phyloP scores from a whole-genome alignment of 2,888 invertebrate genomes.

The Plemyria rubiginata region DNA sequence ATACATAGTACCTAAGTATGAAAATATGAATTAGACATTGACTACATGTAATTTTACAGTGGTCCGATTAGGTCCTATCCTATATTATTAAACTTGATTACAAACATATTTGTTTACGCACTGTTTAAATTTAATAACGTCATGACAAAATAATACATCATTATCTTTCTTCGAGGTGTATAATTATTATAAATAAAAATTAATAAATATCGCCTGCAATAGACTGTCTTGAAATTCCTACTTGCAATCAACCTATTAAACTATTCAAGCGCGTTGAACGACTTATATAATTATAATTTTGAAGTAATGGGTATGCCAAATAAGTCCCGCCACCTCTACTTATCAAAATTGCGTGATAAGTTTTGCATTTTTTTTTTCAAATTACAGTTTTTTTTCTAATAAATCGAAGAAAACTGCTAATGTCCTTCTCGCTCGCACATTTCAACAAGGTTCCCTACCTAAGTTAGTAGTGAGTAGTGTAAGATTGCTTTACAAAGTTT shows the following conservation, averaged over 20 bases:
- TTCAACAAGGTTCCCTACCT: too few species aligned
- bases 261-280: constrained; percentile 16
- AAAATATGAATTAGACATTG: too few species aligned
- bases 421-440: too few species aligned
- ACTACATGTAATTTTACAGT: too few species aligned
- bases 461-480: too few species aligned
- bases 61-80: too few species aligned
- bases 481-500: too few species aligned
- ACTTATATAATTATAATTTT: constrained; percentile 2
- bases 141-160: constrained; percentile 13
- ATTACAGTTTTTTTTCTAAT: too few species aligned
- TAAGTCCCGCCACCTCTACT: not conserved
- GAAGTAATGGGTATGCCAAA: not conserved
- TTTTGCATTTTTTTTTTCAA: too few species aligned
- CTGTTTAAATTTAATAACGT: constrained; percentile 15
- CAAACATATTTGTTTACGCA: constrained; percentile 3
- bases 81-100: not conserved
- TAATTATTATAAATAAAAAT: constrained; percentile 18
- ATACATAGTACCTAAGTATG: too few species aligned
- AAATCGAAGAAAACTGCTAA: too few species aligned
- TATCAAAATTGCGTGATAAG: not conserved
- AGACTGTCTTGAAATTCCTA: constrained; percentile 25
- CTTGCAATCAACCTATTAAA: constrained; percentile 25
- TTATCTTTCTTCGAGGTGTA: constrained; percentile 8
- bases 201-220: constrained; percentile 14